Percentiles rank a stretch among this genome's conserved stretches.
These are phyloP conservation scores for Antedon mediterranea DNA, from an alignment of 53 echinoderm and acorn worm species.

Conservation along the genomic window DNA sequence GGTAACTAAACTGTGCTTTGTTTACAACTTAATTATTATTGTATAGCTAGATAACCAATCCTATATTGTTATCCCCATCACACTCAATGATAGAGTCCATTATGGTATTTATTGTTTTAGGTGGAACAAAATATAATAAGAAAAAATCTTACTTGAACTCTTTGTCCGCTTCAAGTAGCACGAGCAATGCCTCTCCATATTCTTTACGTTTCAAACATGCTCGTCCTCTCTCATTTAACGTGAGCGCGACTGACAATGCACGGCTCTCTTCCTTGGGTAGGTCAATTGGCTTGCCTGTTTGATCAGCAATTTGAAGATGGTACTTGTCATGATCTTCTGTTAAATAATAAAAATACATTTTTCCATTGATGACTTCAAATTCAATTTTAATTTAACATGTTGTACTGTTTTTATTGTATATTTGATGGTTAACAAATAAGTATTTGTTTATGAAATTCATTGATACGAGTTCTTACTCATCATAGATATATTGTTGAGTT, in stretches of 20 bases:
- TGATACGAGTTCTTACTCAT: no score
- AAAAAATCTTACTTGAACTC: conserved; percentile 49
- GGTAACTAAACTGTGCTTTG: no score
- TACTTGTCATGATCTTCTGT: conserved; percentile 34
- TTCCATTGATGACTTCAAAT: no score
- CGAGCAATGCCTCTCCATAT: conserved; percentile 65
- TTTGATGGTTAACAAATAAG: no score
- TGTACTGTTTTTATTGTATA: no score
- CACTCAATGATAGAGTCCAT: no score
- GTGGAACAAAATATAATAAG: no score
- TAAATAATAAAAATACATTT: no score
- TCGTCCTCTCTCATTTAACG: conserved; percentile 82
- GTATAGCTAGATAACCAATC: neutral
- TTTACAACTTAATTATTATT: neutral
- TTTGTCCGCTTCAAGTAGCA: conserved; percentile 74
- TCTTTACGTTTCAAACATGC: conserved; percentile 77
- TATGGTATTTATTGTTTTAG: no score
- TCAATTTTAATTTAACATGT: no score
- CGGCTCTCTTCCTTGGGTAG: conserved; percentile 60
- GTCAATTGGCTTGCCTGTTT: conserved; percentile 59
- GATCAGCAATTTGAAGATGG: conserved; percentile 80
- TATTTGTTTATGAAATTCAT: no score
- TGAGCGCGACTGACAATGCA: conserved; percentile 86
- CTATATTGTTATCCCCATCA: neutral
- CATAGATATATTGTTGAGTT: no score